A percentile compares a stretch with the other conserved stretches of the same genome.
These are phyloP conservation scores for Desmophyllum pertusum DNA, from an alignment of 92 coral and sea anemone species.

Conservation along the genomic window DNA sequence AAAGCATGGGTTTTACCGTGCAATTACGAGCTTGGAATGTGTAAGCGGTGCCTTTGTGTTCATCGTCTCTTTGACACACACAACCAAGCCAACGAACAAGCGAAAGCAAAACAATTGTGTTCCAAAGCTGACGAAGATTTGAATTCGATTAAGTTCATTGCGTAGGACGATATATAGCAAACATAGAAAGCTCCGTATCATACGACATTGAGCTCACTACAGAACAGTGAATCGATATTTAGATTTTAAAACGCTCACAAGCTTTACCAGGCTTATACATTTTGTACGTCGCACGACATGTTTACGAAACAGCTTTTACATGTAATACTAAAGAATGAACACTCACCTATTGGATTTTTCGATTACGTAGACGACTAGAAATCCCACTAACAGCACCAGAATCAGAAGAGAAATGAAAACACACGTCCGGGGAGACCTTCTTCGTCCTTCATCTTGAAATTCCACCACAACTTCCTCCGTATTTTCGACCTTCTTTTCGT, in stretches of 20 bases:
- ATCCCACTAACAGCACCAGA: slow-evolving; percentile 76
- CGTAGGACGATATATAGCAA: not conserved
- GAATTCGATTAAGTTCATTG: not conserved
- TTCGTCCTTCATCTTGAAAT: slow-evolving; percentile 51
- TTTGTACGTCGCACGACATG: not conserved
- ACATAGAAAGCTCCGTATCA: not conserved
- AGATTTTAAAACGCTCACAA: not conserved
- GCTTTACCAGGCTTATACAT: not conserved
- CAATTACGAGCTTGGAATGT: slow-evolving; percentile 32
- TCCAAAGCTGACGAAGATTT: not conserved
- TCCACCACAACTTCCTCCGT: slow-evolving; percentile 56
- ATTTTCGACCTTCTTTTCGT: slow-evolving; percentile 35
- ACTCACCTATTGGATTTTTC: slow-evolving; percentile 44
- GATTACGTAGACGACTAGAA: slow-evolving; percentile 70
- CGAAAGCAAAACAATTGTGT: slow-evolving; percentile 19
- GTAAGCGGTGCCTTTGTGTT: slow-evolving; percentile 21
- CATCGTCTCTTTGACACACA: slow-evolving; percentile 17
- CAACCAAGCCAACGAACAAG: not conserved
- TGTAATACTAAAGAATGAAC: not conserved
- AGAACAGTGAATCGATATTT: not conserved
- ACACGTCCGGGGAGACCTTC: slow-evolving; percentile 76
- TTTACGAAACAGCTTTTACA: slow-evolving; percentile 11
- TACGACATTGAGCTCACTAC: not conserved
- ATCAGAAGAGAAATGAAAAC: slow-evolving; percentile 72
- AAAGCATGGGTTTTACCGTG: slow-evolving; percentile 26